Conservation (phyloP, 2,797 vertebrate species). For the Dallia pectoralis region DNA sequence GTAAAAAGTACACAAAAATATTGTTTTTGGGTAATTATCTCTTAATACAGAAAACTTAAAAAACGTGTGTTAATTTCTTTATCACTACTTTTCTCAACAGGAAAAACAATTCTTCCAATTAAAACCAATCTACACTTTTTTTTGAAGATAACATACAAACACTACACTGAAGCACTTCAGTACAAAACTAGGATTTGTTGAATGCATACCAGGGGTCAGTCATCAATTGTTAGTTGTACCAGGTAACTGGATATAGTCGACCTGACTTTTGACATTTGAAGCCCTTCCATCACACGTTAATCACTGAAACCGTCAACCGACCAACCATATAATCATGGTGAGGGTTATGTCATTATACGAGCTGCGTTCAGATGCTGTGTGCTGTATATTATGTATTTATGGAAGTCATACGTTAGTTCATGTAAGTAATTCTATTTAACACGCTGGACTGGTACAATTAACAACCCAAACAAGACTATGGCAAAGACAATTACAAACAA, state of each 20-base stretch:
- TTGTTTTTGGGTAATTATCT: too few species aligned
- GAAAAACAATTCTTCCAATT: slow-evolving; percentile 60
- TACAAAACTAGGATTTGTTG: slow-evolving; percentile 70
- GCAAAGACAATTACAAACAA: slow-evolving; percentile 66
- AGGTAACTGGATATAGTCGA: slow-evolving; percentile 25
- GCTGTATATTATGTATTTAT: slow-evolving; percentile 65
- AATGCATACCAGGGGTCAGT: slow-evolving; percentile 49
- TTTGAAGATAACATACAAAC: slow-evolving; percentile 65
- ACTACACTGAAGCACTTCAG: slow-evolving; percentile 71
- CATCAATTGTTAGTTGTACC: slow-evolving; percentile 32
- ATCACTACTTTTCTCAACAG: slow-evolving; percentile 71
- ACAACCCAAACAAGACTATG: slow-evolving; percentile 55
- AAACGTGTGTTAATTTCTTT: slow-evolving; percentile 2
- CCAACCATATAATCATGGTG: slow-evolving; percentile 45
- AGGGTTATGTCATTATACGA: slow-evolving; percentile 44
- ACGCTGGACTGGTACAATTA: slow-evolving; percentile 56
- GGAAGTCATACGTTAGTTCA: slow-evolving; percentile 34
- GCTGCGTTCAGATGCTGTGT: slow-evolving; percentile 53
- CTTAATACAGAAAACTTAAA: too few species aligned
- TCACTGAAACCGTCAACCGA: slow-evolving; percentile 54
- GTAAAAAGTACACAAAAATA: too few species aligned
- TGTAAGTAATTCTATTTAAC: slow-evolving; percentile 63
- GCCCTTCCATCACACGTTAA: slow-evolving; percentile 60
- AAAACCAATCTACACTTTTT: slow-evolving; percentile 52
- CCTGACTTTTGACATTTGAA: slow-evolving; percentile 39